phyloP scores from a whole-genome alignment of 2,113 vertebrate species.

The Engraulis encrasicolus region DNA sequence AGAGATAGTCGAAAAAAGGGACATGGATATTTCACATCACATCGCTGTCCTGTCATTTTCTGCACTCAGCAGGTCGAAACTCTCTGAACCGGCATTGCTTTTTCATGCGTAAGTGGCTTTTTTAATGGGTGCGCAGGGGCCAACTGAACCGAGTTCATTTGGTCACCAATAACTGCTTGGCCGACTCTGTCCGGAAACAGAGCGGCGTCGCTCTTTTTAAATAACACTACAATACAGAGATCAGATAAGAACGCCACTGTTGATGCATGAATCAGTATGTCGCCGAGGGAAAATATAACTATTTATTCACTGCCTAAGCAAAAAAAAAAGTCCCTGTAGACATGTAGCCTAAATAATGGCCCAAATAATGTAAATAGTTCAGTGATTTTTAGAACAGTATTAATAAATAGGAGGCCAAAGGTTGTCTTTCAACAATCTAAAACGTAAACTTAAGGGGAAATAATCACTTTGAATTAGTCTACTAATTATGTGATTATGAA shows the following conservation, averaged over 20 bases:
- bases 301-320: constrained; percentile 50
- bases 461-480: neutral
- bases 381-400: neutral
- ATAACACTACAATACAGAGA: constrained; percentile 71
- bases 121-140: constrained; percentile 46
- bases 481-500: too few species aligned
- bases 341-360: neutral
- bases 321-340: neutral
- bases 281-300: constrained; percentile 62
- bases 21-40: neutral
- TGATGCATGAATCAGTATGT: constrained; percentile 59
- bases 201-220: constrained; percentile 66
- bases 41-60: neutral
- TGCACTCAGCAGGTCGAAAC: neutral
- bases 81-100: too few species aligned
- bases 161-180: constrained; percentile 63
- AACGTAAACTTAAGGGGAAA: too few species aligned
- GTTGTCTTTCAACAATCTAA: neutral
- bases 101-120: neutral
- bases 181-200: constrained; percentile 64
- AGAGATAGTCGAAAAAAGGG: neutral
- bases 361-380: neutral
- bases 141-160: constrained; percentile 62
- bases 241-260: constrained; percentile 68
- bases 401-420: neutral